Evolutionary conservation across 2,113 vertebrate species (phyloP), one percentile per base, ranked within the genome.

Genomic region (Eonycteris spelaea): DNA sequence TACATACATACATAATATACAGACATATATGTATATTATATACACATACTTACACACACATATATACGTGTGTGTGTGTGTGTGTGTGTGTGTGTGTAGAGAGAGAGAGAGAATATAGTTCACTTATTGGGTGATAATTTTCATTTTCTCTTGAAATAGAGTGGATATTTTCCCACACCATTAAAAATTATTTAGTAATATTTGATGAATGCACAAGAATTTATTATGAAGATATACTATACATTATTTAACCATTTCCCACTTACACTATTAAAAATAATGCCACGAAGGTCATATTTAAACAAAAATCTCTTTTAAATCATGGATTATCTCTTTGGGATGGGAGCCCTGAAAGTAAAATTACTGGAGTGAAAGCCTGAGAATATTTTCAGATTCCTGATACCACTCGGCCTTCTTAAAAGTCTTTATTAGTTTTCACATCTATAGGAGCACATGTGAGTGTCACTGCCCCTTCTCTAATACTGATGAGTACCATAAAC

Each of bases 191-290:
- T 24, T 93, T 86, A 40, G 28, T 89, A 73, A 48, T 48, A 87
- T n/a, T 68, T 74, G 61, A 61, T 59, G 10, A 78, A 82, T 73
- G 12, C 8, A n/a, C 7, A 74, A 45, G 53, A 91, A 53, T 55
- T 68, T 63, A n/a, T 33, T 53, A 61, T 16, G n/a, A 68, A 3
- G 8, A 30, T 71, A n/a, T 26, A 43, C 1, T 65, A 65, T 1
- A 57, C 7, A 33, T 65, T 75, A 86, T 45, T 84, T 87, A 78
- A 67, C 26, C 28, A 87, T 61, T 78, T 77, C n/a, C 53, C 43
- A 90, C 5, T 82, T 91, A n/a, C 33, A 30, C 11, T 91, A 65
- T 89, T 74, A 61, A 95, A 88, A 96, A 75, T 45, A 90, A 87
- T 67, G 11, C 9, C 83, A 2, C 16, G 65, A 88, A 89, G 33